Evolutionary conservation across 2,888 invertebrate species (phyloP).

Genomic region (Macaria notata): DNA sequence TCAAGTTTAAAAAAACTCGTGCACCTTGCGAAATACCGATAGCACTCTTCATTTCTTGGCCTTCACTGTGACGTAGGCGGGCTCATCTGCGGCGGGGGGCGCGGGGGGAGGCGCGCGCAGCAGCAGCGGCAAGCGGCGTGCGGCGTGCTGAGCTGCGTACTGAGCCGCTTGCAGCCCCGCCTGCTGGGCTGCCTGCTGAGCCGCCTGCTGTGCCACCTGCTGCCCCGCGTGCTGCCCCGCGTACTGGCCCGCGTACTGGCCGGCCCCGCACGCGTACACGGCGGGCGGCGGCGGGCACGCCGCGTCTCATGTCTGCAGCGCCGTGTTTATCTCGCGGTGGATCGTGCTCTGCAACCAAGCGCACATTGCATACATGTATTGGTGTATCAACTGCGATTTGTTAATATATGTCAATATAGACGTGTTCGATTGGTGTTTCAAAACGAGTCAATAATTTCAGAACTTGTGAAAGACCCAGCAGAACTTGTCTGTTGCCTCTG

Average conservation of each 20-base stretch:
- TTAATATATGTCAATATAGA: too few relatives aligned
- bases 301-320: constrained; percentile 87
- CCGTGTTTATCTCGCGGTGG: constrained; percentile 92
- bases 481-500: too few relatives aligned
- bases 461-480: too few relatives aligned
- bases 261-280: constrained; percentile 44
- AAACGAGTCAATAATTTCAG: too few relatives aligned
- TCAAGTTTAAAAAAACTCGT: constrained; percentile 60
- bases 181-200: constrained; percentile 54
- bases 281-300: constrained; percentile 55
- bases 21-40: constrained; percentile 78
- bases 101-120: constrained; percentile 28
- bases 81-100: constrained; percentile 43
- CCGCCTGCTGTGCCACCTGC: constrained; percentile 2
- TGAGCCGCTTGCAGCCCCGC: constrained; percentile 34
- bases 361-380: background rate
- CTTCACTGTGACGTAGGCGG: constrained; percentile 65
- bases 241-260: constrained; percentile 5
- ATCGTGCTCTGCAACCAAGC: constrained; percentile 80
- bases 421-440: too few relatives aligned
- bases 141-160: background rate
- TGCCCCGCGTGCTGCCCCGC: constrained; percentile 27
- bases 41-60: constrained; percentile 71
- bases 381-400: too few relatives aligned
- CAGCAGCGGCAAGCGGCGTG: constrained; percentile 44